Evolutionary conservation across 2,888 invertebrate species (phyloP).

Genomic region (Synanthedon formicaeformis): DNA sequence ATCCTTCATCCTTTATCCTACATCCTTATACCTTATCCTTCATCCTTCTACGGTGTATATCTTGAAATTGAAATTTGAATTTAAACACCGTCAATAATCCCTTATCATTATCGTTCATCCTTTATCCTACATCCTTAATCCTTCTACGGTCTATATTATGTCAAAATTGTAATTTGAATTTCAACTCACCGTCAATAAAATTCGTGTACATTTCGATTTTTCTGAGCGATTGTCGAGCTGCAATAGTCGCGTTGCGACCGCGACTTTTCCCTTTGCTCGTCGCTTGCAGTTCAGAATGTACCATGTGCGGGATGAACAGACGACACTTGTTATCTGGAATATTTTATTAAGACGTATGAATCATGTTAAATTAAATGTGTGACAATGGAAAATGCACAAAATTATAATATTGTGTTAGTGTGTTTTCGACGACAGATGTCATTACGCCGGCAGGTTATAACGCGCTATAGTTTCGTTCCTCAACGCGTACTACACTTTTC

Average conservation of each 20-base stretch:
- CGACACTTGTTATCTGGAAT: conserved; percentile 21
- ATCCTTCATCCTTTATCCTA: too few species aligned
- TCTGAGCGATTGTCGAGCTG: conserved; percentile 20
- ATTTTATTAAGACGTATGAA: neutral
- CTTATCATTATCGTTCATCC: too few species aligned
- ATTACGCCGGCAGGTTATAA: too few species aligned
- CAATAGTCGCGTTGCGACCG: conserved; percentile 15
- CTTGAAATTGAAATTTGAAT: too few species aligned
- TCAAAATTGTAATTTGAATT: neutral
- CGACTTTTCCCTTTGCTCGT: conserved; percentile 17
- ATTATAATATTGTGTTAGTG: too few species aligned
- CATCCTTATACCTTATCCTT: too few species aligned
- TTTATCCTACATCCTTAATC: too few species aligned
- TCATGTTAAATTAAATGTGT: neutral
- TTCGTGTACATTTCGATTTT: conserved; percentile 4
- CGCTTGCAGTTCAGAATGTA: conserved; percentile 12
- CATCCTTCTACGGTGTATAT: too few species aligned
- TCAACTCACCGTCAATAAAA: neutral
- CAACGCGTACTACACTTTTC: too few species aligned
- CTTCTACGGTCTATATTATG: neutral
- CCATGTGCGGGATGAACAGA: conserved; percentile 18
- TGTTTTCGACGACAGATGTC: too few species aligned
- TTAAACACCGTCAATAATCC: too few species aligned
- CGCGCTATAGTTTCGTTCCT: too few species aligned
- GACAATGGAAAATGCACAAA: neutral